Evolutionary conservation across 2,797 vertebrate genomes (phyloP).

Genomic region (Malacoctenus gilli): DNA sequence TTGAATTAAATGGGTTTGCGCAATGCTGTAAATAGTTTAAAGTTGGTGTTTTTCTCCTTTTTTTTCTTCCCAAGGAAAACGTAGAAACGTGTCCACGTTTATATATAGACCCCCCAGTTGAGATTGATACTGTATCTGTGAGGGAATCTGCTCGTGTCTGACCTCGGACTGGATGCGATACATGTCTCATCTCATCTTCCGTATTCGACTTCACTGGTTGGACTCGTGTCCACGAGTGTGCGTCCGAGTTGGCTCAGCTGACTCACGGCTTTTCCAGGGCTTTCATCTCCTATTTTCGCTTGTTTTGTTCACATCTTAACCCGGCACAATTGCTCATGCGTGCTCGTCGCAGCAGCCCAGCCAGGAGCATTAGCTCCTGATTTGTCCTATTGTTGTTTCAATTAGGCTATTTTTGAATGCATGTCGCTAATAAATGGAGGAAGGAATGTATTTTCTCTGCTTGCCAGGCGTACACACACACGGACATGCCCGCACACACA

Average conservation of each 20-base stretch:
- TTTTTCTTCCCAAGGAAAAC: slow-evolving; percentile 51
- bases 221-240: slow-evolving; percentile 33
- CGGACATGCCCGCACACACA: too few species aligned
- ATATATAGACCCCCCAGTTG: slow-evolving; percentile 2
- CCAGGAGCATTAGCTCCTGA: slow-evolving; percentile 31
- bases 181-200: slow-evolving; percentile 57
- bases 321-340: slow-evolving; percentile 10
- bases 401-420: slow-evolving; percentile 19
- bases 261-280: slow-evolving; percentile 23
- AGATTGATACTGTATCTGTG: slow-evolving; percentile 56
- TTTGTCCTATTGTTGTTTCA: slow-evolving; percentile 49
- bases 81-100: background rate
- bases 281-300: slow-evolving; percentile 39
- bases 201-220: slow-evolving; percentile 51
- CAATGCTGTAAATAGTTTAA: slow-evolving; percentile 80
- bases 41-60: slow-evolving; percentile 39
- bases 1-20: slow-evolving; percentile 87
- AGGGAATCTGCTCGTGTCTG: slow-evolving; percentile 43
- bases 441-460: too few species aligned
- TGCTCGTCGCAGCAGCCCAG: slow-evolving; percentile 5
- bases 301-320: slow-evolving; percentile 18
- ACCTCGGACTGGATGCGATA: slow-evolving; percentile 54
- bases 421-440: too few species aligned
- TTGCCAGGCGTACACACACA: too few species aligned
- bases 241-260: slow-evolving; percentile 52